phyloP scores from a whole-genome alignment of 2,888 invertebrate genomes.

The Parascotia fuliginaria region DNA sequence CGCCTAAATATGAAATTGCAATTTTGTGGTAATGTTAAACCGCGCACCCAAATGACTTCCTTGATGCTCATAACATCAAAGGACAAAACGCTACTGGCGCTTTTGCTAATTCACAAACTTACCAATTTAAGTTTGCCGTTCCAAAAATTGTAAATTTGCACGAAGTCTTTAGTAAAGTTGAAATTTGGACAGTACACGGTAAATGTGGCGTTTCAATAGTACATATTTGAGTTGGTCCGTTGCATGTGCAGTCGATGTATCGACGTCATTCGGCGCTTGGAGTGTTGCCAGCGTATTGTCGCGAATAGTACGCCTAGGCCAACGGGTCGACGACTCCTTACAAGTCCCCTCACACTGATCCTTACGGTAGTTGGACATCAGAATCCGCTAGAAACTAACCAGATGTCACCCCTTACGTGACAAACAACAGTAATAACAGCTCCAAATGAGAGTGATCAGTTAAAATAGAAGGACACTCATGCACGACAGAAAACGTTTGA shows the following conservation, averaged over 20 bases:
- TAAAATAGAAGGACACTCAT: conserved; percentile 11
- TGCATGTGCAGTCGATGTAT: conserved; percentile 56
- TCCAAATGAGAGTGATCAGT: conserved; percentile 18
- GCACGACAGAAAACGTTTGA: conserved; percentile 1
- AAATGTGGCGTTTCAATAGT: conserved; percentile 18
- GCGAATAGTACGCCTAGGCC: conserved; percentile 64
- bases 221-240: conserved; percentile 22
- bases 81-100: conserved; percentile 47
- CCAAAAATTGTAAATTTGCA: conserved; percentile 15
- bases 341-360: conserved; percentile 21
- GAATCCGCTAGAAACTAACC: conserved; percentile 13
- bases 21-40: conserved; percentile 42
- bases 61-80: conserved; percentile 55
- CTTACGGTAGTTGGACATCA: conserved; percentile 12
- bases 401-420: conserved; percentile 12
- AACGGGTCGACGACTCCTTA: conserved; percentile 52
- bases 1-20: conserved; percentile 46
- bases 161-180: conserved; percentile 21
- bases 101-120: conserved; percentile 51
- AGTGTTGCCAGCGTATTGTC: conserved; percentile 67
- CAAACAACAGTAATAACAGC: conserved; percentile 16
- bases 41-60: conserved; percentile 55
- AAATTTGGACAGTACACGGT: conserved; percentile 18
- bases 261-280: conserved; percentile 68
- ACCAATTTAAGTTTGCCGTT: conserved; percentile 42